Conservation (phyloP, 1,140 invertebrate species). For the Camponotus vicinus region DNA sequence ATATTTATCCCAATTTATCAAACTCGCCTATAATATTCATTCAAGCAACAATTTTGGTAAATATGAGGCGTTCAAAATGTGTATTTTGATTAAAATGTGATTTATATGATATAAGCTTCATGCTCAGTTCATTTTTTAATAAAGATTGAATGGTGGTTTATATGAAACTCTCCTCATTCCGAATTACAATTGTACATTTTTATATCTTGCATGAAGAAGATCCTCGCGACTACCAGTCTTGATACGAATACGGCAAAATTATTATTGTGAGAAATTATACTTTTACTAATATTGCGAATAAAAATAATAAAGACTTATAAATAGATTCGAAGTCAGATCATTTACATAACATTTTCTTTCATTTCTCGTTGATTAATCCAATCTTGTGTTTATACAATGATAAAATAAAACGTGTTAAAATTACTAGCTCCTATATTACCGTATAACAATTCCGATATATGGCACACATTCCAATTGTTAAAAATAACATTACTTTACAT, state of each 20-base stretch:
- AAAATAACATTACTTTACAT: slow-evolving; percentile 29
- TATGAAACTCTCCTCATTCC: slow-evolving; percentile 13
- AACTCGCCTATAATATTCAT: slow-evolving; percentile 27
- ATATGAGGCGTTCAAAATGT: not conserved
- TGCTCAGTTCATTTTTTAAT: not conserved
- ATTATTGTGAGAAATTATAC: slow-evolving; percentile 60
- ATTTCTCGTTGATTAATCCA: slow-evolving; percentile 53
- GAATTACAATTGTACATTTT: slow-evolving; percentile 36
- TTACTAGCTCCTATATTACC: slow-evolving; percentile 1
- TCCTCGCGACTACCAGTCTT: slow-evolving; percentile 23
- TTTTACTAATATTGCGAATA: slow-evolving; percentile 23
- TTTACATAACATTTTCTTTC: slow-evolving; percentile 51
- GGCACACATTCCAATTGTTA: slow-evolving; percentile 36
- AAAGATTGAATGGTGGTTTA: not conserved
- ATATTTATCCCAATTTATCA: slow-evolving; percentile 14
- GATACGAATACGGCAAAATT: slow-evolving; percentile 42
- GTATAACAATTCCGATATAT: not conserved
- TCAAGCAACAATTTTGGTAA: slow-evolving; percentile 1
- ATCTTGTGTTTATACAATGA: not conserved
- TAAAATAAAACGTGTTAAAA: slow-evolving; percentile 28
- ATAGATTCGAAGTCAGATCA: slow-evolving; percentile 50
- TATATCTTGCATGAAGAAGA: not conserved
- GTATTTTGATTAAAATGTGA: slow-evolving; percentile 43
- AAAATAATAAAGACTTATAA: slow-evolving; percentile 58
- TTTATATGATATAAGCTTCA: slow-evolving; percentile 1